A percentile compares a stretch with the other conserved stretches of the same genome.
phyloP scores from a whole-genome alignment of 2,888 invertebrate genomes.

The Pandemis cinnamomeana region DNA sequence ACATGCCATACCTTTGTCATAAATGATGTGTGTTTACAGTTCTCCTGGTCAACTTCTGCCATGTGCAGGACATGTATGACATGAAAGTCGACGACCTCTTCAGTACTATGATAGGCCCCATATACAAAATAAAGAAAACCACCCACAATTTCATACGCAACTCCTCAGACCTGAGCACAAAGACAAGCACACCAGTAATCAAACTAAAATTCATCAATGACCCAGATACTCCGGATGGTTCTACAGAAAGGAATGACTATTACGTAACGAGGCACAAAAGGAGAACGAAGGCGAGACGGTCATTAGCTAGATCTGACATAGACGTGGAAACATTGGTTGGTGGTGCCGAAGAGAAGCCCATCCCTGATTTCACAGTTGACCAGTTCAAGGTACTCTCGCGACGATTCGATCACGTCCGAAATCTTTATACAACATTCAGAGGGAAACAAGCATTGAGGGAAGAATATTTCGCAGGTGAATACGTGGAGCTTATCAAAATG shows the following conservation, averaged over 20 bases:
- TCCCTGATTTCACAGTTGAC: conserved; percentile 1
- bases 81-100: background rate
- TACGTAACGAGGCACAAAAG: background rate
- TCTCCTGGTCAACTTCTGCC: background rate
- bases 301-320: background rate
- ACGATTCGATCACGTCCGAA: background rate
- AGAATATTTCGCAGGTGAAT: background rate
- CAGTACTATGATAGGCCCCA: background rate
- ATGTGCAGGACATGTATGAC: background rate
- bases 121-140: background rate
- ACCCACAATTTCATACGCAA: background rate
- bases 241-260: background rate
- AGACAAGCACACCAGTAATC: background rate
- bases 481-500: background rate
- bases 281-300: background rate
- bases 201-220: background rate
- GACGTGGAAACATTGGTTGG: background rate
- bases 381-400: background rate
- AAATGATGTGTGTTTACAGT: background rate
- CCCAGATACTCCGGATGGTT: background rate
- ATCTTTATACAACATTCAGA: too few species aligned
- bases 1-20: too few species aligned
- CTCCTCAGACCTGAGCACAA: background rate
- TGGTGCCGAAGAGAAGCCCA: background rate
- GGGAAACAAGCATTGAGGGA: background rate